These are phyloP conservation scores for Pristionchus japonicus DNA, from an alignment of 2,888 invertebrate genomes.

Conservation along the genomic window DNA sequence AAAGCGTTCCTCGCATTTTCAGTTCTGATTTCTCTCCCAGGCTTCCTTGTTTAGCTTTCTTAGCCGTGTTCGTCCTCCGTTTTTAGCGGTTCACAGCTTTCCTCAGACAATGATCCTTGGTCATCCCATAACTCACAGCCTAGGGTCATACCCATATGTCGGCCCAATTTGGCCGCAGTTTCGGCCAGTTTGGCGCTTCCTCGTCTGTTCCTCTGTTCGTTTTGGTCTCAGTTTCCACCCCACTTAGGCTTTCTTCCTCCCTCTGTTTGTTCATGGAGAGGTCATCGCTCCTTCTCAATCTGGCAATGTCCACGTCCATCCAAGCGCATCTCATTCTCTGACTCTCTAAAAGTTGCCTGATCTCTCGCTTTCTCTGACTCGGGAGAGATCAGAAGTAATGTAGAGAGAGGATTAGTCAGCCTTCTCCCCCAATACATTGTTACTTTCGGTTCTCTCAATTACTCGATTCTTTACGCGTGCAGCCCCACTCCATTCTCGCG, in stretches of 20 bases:
- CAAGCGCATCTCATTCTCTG: not conserved
- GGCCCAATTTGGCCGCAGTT: not conserved
- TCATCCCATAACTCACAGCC: slow-evolving; percentile 26
- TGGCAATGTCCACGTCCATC: not conserved
- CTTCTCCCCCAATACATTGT: slow-evolving; percentile 1
- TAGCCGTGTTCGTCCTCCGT: not conserved
- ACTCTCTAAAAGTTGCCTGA: too few species aligned
- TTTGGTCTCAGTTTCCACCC: not conserved
- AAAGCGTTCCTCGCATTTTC: not conserved
- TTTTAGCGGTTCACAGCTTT: not conserved
- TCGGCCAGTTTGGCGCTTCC: not conserved
- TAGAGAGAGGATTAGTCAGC: too few species aligned
- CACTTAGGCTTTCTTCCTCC: not conserved
- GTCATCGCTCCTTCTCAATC: not conserved
- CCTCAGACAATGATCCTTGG: not conserved
- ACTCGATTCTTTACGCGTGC: not conserved
- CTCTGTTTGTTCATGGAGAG: not conserved
- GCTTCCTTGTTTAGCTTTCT: not conserved
- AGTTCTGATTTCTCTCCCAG: not conserved
- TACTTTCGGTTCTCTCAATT: slow-evolving; percentile 1
- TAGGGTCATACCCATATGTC: not conserved
- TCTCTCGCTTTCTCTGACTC: too few species aligned
- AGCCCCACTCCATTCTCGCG: not conserved
- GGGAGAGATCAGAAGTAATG: too few species aligned
- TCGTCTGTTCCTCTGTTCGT: not conserved